Conservation (phyloP, 2,797 vertebrate genomes). For the Ctenopoma multispine region DNA sequence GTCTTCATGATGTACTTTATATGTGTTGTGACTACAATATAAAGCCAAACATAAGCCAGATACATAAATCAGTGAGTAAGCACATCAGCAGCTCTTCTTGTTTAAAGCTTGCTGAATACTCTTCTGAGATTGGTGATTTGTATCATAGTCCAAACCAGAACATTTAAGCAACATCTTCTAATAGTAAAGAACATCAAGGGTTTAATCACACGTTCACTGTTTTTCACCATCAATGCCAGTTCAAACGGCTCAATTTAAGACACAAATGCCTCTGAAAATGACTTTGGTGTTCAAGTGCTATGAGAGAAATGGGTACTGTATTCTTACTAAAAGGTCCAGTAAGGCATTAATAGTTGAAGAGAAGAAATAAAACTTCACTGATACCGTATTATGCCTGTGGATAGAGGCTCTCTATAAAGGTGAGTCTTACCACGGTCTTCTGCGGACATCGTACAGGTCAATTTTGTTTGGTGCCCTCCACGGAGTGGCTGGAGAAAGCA, state of each 20-base stretch:
- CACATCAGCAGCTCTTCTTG: neutral
- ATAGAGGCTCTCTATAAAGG: slow-evolving; percentile 6
- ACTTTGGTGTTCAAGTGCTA: neutral
- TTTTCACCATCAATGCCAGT: neutral
- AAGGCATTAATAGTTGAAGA: neutral
- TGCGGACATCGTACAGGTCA: slow-evolving; percentile 96
- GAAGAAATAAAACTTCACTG: neutral
- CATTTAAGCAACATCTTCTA: neutral
- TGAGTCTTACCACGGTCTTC: slow-evolving; percentile 94
- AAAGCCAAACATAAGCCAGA: slow-evolving; percentile 7
- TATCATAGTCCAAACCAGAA: neutral
- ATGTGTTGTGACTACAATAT: neutral
- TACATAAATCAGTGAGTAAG: no score
- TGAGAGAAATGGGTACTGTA: neutral
- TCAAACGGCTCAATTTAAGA: neutral
- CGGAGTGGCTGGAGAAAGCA: slow-evolving; percentile 87
- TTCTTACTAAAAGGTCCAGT: neutral
- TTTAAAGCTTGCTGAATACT: neutral
- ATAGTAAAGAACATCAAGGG: neutral
- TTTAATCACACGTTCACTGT: neutral
- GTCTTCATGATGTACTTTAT: neutral
- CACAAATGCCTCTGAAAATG: neutral
- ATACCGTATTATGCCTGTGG: neutral
- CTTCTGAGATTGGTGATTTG: neutral
- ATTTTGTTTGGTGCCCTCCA: slow-evolving; percentile 99